Evolutionary conservation across 2,113 vertebrate species (phyloP), one percentile per base, ranked within the genome.

Genomic region (Clarias gariepinus): DNA sequence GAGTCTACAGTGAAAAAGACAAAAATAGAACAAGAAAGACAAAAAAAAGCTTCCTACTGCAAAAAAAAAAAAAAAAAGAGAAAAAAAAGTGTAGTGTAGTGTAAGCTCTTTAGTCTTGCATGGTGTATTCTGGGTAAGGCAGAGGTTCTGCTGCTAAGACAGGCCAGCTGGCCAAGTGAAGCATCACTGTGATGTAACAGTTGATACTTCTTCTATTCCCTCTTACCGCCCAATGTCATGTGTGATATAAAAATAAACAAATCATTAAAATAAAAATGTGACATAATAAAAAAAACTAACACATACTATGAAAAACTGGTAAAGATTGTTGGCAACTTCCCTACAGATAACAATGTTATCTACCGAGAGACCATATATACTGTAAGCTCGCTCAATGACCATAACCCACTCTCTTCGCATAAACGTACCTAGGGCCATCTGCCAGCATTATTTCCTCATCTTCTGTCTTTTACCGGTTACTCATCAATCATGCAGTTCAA

Each of bases 221-320:
- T 92, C 93, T 93, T 89, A 93, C 91, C 92, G 92, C 92, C 93
- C 94, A 95, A 95, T 94, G 94, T 94, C 92, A 92, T 87, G 91
- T 93, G 92, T 93, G 92, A 94, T 94, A 92, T 92, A 95, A 94
- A 93, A 92, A 89, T 92, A 93, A 47, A 90, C 89, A 86, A 85
- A 84, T 87, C 87, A 92, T 92, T 91, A 94, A 95, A 94, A 93
- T 95, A 93, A 94, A 93, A 92, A 91, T 8, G 41, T 41, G 41
- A 41, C 41, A 41, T 41, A 41, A 41, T 41, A 41, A 6, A 47
- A 8, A 47, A 47, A 6, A 8, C 47, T 47, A 47, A 47, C 47
- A 47, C 47, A 47, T 47, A 47, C 47, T 47, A 47, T 47, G 7
- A 6, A 41, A 41, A 41, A 6, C 41, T 41, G 41, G 47, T 47